Evolutionary conservation across 2,797 vertebrate species (phyloP), one percentile per base, ranked within the genome.

Genomic region (Halcyon smyrnensis): DNA sequence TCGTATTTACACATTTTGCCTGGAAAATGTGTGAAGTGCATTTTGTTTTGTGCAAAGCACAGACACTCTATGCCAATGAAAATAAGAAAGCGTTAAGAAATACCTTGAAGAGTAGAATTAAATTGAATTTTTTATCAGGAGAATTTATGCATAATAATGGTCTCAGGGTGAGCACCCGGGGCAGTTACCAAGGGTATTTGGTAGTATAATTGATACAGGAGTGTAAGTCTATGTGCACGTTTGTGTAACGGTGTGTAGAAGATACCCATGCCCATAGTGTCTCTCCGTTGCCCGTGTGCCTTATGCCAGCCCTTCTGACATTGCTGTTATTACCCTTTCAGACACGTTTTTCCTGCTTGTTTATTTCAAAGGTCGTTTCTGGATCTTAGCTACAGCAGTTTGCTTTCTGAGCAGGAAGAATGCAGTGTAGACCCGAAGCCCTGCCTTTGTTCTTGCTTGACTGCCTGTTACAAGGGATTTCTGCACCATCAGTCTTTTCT

Each of bases 401-500:
- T 67, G 8, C n/a, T 18, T 71, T 60, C 11, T 32, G 37, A 39
- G 16, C 27, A 21, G 17, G 4, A n/a, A 24, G 69, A 74, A 3
- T 15, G 19, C 2, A 11, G 68, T 2, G 50, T 3, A 43, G 27
- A 28, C 11, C 30, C 6, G 9, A 57, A 60, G 20, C 25, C 30
- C 51, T n/a, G 14, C 9, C 3, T 67, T 68, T 89, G 17, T 37
- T 57, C 45, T 37, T 41, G 12, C 4, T 1, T 19, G 39, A 23
- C 19, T 53, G n/a, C 7, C 0, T 2, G 3, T 56, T 45, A 5
- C n/a, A 6, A 5, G 18, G 48, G 18, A 14, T 81, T 85, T 56
- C 32, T 71, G 21, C 76, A 11, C n/a, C 9, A 0, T 27, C 25
- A 6, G 0, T 0, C 65, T 50, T 57, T 57, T n/a, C 48, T 81